phyloP scores from a whole-genome alignment of 2,888 invertebrate species.

The Agriopis aurantiaria region DNA sequence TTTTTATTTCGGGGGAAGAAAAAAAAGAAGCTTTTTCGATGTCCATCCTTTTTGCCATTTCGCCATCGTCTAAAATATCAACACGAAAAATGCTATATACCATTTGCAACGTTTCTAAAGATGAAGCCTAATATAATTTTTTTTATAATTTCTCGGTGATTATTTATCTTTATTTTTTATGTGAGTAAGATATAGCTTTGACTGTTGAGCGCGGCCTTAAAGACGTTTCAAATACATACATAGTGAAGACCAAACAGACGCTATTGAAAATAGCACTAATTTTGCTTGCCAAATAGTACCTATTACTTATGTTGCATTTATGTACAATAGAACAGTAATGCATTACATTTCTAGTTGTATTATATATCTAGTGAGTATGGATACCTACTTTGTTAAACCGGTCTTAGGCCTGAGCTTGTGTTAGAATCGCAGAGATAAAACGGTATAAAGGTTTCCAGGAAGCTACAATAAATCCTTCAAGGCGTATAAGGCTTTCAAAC shows the following conservation, averaged over 20 bases:
- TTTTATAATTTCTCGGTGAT: too few relatives aligned
- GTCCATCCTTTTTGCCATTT: too few relatives aligned
- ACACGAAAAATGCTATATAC: too few relatives aligned
- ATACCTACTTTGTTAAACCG: constrained; percentile 17
- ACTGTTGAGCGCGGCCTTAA: constrained; percentile 16
- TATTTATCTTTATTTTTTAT: too few relatives aligned
- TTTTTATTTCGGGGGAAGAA: too few relatives aligned
- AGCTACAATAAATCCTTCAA: constrained; percentile 18
- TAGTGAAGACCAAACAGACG: constrained; percentile 6
- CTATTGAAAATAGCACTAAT: constrained; percentile 14
- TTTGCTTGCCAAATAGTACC: constrained; percentile 24
- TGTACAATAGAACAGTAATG: constrained; percentile 2
- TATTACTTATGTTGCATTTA: not conserved
- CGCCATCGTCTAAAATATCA: too few relatives aligned
- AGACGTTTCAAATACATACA: not conserved
- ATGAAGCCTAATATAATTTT: too few relatives aligned
- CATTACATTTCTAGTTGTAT: not conserved
- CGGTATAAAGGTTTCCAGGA: constrained; percentile 24
- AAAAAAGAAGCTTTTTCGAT: too few relatives aligned
- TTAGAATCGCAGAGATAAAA: constrained; percentile 10
- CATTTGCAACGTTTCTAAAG: too few relatives aligned
- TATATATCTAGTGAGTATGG: not conserved
- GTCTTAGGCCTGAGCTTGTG: constrained; percentile 15
- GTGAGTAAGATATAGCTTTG: too few relatives aligned
- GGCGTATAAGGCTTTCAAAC: constrained; percentile 12